Evolutionary conservation across 2,797 vertebrate species (phyloP).

Genomic region (Lithobates sylvaticus): DNA sequence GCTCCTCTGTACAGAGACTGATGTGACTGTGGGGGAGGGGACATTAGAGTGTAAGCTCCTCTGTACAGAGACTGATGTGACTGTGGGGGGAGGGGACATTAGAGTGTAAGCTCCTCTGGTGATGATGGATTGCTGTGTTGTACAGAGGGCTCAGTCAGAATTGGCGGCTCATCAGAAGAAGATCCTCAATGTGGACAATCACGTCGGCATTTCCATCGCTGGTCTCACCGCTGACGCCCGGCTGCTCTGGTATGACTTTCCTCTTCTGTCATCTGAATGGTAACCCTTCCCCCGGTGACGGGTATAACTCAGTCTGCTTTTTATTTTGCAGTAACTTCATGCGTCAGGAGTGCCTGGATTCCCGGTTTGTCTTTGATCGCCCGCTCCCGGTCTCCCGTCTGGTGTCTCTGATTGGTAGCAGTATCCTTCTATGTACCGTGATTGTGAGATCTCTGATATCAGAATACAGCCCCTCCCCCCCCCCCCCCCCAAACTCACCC

Average conservation of each 20-base stretch:
- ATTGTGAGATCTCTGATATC: not conserved
- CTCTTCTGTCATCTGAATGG: too few species aligned
- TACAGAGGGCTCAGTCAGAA: conserved; percentile 95
- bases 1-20: too few species aligned
- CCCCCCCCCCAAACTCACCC: too few species aligned
- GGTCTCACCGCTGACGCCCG: conserved; percentile 96
- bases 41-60: too few species aligned
- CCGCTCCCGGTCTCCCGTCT: conserved; percentile 94
- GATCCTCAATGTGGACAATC: conserved; percentile 96
- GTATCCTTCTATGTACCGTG: conserved; percentile 87
- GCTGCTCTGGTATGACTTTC: conserved; percentile 85
- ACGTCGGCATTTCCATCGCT: conserved; percentile 96
- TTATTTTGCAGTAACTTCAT: conserved; percentile 90
- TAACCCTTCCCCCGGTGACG: too few species aligned
- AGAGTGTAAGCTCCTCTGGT: not conserved
- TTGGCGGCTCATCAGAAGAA: conserved; percentile 98
- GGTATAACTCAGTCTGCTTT: conserved; percentile 2
- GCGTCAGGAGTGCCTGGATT: conserved; percentile 98
- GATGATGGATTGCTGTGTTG: conserved; percentile 24
- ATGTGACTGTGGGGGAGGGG: too few species aligned
- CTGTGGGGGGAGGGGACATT: too few species aligned
- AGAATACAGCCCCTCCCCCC: too few species aligned
- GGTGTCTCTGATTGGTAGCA: conserved; percentile 95
- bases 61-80: too few species aligned
- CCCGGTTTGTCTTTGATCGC: conserved; percentile 95